Evolutionary conservation across 2,113 vertebrate genomes (phyloP).

Genomic region (Orientallactaga bullata): DNA sequence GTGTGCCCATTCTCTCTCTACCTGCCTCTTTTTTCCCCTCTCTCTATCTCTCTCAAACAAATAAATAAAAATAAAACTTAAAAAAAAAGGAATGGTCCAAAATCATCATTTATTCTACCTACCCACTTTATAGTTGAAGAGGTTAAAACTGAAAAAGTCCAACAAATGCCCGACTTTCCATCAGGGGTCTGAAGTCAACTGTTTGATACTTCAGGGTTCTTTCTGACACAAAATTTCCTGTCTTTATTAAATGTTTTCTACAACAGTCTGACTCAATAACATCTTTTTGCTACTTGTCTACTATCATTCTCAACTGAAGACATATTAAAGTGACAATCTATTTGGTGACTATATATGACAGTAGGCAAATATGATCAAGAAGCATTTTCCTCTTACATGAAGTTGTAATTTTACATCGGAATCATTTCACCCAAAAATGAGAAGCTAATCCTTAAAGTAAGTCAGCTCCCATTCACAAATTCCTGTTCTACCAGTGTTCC

Average conservation of each 20-base stretch:
- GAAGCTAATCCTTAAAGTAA: neutral
- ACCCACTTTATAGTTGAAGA: constrained; percentile 35
- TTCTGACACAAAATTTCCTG: neutral
- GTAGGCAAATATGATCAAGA: constrained; percentile 2
- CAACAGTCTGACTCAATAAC: neutral
- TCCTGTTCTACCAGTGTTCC: neutral
- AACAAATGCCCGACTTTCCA: neutral
- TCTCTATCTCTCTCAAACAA: no score
- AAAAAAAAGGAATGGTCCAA: neutral
- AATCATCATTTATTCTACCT: neutral
- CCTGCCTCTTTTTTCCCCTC: no score
- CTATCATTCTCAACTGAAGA: neutral
- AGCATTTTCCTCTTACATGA: neutral
- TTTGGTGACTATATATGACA: neutral
- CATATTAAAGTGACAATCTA: neutral
- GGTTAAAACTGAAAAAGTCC: constrained; percentile 1
- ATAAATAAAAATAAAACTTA: no score
- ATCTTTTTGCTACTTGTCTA: neutral
- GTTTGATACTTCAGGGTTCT: constrained; percentile 13
- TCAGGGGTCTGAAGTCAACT: neutral
- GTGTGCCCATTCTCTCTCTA: no score
- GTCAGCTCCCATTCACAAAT: neutral
- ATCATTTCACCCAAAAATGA: constrained; percentile 1
- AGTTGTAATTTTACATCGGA: neutral
- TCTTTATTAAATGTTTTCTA: neutral